A percentile compares a stretch with the other conserved stretches of the same genome.
These are phyloP conservation scores for Montipora capitata DNA, from an alignment of 92 coral and sea anemone genomes.

Conservation along the genomic window DNA sequence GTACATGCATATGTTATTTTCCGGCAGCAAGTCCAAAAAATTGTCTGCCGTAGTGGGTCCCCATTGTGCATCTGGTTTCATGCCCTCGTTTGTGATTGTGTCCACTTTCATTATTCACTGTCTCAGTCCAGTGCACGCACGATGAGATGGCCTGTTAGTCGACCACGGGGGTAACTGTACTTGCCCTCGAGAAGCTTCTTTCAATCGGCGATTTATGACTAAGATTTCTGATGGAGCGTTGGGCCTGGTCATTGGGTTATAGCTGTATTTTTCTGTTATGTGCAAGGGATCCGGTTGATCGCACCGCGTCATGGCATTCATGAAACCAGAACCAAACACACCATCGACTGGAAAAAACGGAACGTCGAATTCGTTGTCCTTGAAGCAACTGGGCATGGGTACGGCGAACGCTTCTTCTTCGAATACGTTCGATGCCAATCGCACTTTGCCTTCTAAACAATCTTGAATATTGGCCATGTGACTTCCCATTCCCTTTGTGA, in stretches of 20 bases:
- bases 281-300: slow-evolving; percentile 13
- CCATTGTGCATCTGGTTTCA: slow-evolving; percentile 3
- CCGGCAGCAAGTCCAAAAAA: not conserved
- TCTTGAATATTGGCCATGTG: slow-evolving; percentile 41
- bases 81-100: not conserved
- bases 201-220: slow-evolving; percentile 9
- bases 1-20: slow-evolving; percentile 12
- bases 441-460: not conserved
- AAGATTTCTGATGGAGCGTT: slow-evolving; percentile 22
- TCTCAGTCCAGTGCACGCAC: not conserved
- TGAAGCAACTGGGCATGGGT: slow-evolving; percentile 16
- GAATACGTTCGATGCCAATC: not conserved
- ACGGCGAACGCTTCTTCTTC: slow-evolving; percentile 16
- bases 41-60: not conserved
- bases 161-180: slow-evolving; percentile 37
- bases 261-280: slow-evolving; percentile 22
- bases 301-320: not conserved
- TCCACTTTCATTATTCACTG: not conserved
- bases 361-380: not conserved
- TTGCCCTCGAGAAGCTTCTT: not conserved
- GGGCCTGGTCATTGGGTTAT: slow-evolving; percentile 15
- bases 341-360: slow-evolving; percentile 28
- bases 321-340: not conserved
- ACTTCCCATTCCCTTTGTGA: not conserved
- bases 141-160: not conserved